phyloP scores from a whole-genome alignment of 2,888 invertebrate species.

The Andricus curvator region DNA sequence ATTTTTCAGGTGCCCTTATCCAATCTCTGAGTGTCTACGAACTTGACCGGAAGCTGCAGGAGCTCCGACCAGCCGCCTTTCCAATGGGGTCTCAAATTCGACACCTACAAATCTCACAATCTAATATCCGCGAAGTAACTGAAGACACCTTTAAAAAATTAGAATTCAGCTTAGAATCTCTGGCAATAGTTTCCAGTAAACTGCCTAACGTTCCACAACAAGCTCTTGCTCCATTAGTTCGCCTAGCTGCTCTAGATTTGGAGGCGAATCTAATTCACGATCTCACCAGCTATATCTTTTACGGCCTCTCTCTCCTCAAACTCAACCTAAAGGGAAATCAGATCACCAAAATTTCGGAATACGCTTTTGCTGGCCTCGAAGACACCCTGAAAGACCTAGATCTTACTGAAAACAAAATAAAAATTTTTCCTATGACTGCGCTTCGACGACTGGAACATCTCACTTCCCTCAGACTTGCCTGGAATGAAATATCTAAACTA shows the following conservation, averaged over 20 bases:
- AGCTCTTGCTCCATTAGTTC: slow-evolving; percentile 85
- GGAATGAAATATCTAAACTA: slow-evolving; percentile 83
- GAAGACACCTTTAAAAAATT: slow-evolving; percentile 74
- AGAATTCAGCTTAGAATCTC: slow-evolving; percentile 83
- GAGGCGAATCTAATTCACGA: slow-evolving; percentile 91
- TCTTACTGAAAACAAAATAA: slow-evolving; percentile 91
- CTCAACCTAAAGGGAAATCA: slow-evolving; percentile 91
- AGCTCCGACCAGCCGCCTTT: slow-evolving; percentile 87
- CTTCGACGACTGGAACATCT: slow-evolving; percentile 87
- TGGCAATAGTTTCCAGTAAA: slow-evolving; percentile 88
- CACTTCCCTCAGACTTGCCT: slow-evolving; percentile 83
- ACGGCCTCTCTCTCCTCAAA: slow-evolving; percentile 90
- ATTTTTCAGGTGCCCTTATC: slow-evolving; percentile 77
- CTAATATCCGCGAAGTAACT: slow-evolving; percentile 78
- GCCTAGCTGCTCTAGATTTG: slow-evolving; percentile 87
- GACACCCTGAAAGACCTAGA: slow-evolving; percentile 89
- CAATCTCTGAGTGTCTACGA: slow-evolving; percentile 94
- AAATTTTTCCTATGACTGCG: slow-evolving; percentile 89
- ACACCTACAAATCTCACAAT: slow-evolving; percentile 89
- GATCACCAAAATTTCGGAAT: slow-evolving; percentile 88
- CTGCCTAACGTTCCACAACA: slow-evolving; percentile 88
- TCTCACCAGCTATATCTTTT: slow-evolving; percentile 92
- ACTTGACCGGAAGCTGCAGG: slow-evolving; percentile 89
- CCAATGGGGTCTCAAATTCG: slow-evolving; percentile 84
- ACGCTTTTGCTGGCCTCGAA: slow-evolving; percentile 90